Percentiles rank a stretch among this genome's conserved stretches.
Conservation (phyloP, 2,888 invertebrate genomes). For the Boloria euphrosyne region DNA sequence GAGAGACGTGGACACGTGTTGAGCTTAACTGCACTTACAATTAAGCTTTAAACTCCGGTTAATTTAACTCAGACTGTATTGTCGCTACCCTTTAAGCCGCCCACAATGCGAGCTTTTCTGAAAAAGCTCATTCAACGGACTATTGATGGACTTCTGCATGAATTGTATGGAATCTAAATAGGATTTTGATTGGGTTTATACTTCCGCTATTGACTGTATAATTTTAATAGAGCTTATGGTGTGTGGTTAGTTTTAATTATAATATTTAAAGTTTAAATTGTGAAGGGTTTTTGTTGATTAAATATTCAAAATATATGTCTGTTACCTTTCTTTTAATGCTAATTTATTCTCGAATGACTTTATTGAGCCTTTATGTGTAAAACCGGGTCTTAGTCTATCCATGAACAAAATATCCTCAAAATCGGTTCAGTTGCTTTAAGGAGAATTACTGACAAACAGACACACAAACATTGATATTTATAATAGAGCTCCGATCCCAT, state of each 20-base stretch:
- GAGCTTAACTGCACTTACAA: constrained; percentile 79
- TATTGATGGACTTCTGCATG: constrained; percentile 55
- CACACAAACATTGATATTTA: too few relatives aligned
- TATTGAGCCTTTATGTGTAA: too few relatives aligned
- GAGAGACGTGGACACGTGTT: constrained; percentile 75
- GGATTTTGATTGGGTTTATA: constrained; percentile 52
- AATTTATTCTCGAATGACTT: too few relatives aligned
- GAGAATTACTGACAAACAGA: too few relatives aligned
- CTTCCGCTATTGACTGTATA: constrained; percentile 52
- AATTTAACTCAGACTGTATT: constrained; percentile 76
- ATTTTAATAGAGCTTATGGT: constrained; percentile 42
- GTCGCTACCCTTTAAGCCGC: constrained; percentile 73
- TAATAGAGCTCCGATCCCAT: too few relatives aligned
- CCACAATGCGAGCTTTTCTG: constrained; percentile 68
- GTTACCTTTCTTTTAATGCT: too few relatives aligned
- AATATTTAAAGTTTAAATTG: constrained; percentile 8
- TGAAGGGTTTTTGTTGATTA: not conserved
- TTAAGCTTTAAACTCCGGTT: constrained; percentile 79
- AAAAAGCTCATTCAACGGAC: constrained; percentile 68
- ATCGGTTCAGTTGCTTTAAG: too few relatives aligned
- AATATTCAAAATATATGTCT: not conserved
- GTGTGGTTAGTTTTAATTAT: constrained; percentile 28
- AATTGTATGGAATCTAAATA: constrained; percentile 52
- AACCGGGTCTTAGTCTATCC: too few relatives aligned
- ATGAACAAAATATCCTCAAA: too few relatives aligned